Evolutionary conservation across 2,113 vertebrate species (phyloP).

Genomic region (Craseonycteris thonglongyai): DNA sequence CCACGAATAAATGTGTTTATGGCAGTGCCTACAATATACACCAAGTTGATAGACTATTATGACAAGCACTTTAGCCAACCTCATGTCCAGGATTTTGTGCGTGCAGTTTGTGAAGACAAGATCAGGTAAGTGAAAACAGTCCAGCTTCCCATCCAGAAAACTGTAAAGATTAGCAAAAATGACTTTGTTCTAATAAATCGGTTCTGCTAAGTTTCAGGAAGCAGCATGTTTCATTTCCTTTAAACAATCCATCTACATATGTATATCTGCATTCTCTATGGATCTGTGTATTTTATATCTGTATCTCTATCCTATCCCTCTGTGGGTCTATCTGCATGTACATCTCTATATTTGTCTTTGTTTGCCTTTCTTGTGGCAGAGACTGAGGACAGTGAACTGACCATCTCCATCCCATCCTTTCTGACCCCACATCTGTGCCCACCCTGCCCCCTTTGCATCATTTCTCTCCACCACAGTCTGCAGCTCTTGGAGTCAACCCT

Average conservation of each 20-base stretch:
- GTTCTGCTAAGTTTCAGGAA: not conserved
- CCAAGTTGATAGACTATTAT: conserved; percentile 88
- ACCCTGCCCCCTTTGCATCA: not conserved
- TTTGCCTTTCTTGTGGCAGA: not conserved
- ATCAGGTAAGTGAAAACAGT: conserved; percentile 82
- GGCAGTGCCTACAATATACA: conserved; percentile 96
- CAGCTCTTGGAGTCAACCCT: not conserved
- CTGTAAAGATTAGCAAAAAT: not conserved
- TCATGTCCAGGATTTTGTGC: conserved; percentile 87
- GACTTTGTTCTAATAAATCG: not conserved
- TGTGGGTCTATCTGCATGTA: not conserved
- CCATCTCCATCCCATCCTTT: accelerated
- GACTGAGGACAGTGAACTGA: not conserved
- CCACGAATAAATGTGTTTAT: conserved; percentile 90
- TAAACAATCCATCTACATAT: not conserved
- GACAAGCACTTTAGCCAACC: conserved; percentile 85
- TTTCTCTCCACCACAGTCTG: not conserved
- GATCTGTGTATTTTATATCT: not conserved
- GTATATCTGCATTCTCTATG: not conserved
- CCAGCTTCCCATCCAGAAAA: accelerated
- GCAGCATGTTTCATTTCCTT: not conserved
- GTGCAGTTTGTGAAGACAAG: conserved; percentile 87
- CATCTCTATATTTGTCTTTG: not conserved
- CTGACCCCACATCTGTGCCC: not conserved
- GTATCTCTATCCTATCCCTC: not conserved